phyloP scores from a whole-genome alignment of 2,113 vertebrate species.

The Cephalopholis sonnerati region DNA sequence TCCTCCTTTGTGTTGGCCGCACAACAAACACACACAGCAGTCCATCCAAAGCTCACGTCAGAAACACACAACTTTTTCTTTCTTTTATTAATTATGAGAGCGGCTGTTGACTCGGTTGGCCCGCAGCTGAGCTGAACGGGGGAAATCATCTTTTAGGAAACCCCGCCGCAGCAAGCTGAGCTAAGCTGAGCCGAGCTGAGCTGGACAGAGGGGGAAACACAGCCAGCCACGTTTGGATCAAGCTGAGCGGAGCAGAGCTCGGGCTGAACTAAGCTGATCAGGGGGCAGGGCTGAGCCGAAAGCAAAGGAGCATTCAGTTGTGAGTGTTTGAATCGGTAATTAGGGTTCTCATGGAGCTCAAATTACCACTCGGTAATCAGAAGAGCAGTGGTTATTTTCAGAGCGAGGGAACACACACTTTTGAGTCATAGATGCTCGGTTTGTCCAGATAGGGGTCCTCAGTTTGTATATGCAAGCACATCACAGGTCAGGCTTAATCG shows the following conservation, averaged over 20 bases:
- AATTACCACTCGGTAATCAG: conserved; percentile 72
- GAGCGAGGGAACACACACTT: conserved; percentile 36
- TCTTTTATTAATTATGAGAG: background rate
- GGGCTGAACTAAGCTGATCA: conserved; percentile 44
- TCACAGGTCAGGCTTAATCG: background rate
- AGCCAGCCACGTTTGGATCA: conserved; percentile 21
- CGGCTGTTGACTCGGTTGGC: background rate
- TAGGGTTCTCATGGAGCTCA: conserved; percentile 60
- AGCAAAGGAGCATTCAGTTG: conserved; percentile 40
- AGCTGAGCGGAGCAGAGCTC: conserved; percentile 41
- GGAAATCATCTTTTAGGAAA: conserved; percentile 42
- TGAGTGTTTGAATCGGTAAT: conserved; percentile 71
- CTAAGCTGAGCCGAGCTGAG: conserved; percentile 21
- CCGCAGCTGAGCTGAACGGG: background rate
- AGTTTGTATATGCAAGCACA: conserved; percentile 3
- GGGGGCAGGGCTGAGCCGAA: conserved; percentile 18
- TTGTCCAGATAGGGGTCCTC: conserved; percentile 9
- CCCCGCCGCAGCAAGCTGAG: conserved; percentile 8
- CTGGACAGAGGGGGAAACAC: conserved; percentile 1
- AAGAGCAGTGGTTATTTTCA: conserved; percentile 59
- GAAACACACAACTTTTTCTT: background rate
- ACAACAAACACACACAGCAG: background rate
- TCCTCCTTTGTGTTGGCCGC: background rate
- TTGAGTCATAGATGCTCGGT: conserved; percentile 33
- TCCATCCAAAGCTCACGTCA: background rate